Conservation (phyloP, 1,140 invertebrate genomes). For the Drosophila melanica region DNA sequence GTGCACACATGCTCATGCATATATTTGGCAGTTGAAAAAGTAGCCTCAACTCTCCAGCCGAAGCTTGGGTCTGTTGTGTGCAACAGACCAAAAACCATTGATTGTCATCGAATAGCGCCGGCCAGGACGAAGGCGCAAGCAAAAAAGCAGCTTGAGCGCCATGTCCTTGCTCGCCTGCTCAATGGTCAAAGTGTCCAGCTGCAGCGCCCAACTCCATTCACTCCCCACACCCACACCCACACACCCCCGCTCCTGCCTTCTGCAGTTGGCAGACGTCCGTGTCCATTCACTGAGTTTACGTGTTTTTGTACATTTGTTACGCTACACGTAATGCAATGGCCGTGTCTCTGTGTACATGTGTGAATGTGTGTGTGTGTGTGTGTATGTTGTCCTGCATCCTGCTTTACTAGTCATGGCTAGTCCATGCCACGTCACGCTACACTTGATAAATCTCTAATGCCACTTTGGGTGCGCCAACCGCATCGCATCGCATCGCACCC, state of each 20-base stretch:
- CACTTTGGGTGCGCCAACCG: conserved; percentile 77
- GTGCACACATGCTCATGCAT: conserved; percentile 60
- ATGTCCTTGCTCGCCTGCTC: conserved; percentile 45
- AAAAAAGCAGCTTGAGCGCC: conserved; percentile 46
- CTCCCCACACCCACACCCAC: conserved; percentile 12
- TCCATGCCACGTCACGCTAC: conserved; percentile 79
- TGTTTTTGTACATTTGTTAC: conserved; percentile 82
- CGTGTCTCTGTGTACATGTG: conserved; percentile 22
- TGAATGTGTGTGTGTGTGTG: conserved; percentile 4
- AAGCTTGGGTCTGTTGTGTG: conserved; percentile 30
- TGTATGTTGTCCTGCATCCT: conserved; percentile 22
- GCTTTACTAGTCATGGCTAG: conserved; percentile 44
- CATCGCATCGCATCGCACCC: conserved; percentile 26
- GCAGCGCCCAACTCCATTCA: conserved; percentile 14
- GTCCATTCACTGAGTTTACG: conserved; percentile 60
- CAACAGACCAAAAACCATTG: conserved; percentile 83
- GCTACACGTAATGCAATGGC: conserved; percentile 80
- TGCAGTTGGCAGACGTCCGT: conserved; percentile 56
- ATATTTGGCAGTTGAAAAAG: conserved; percentile 47
- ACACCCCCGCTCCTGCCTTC: conserved; percentile 1
- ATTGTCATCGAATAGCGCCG: conserved; percentile 78
- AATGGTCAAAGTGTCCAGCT: conserved; percentile 69
- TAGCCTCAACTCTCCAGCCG: conserved; percentile 35
- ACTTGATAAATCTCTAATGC: conserved; percentile 82
- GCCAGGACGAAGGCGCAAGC: conserved; percentile 33